These are phyloP conservation scores for Micromys minutus DNA, from an alignment of 2,113 vertebrate genomes.

Conservation along the genomic window DNA sequence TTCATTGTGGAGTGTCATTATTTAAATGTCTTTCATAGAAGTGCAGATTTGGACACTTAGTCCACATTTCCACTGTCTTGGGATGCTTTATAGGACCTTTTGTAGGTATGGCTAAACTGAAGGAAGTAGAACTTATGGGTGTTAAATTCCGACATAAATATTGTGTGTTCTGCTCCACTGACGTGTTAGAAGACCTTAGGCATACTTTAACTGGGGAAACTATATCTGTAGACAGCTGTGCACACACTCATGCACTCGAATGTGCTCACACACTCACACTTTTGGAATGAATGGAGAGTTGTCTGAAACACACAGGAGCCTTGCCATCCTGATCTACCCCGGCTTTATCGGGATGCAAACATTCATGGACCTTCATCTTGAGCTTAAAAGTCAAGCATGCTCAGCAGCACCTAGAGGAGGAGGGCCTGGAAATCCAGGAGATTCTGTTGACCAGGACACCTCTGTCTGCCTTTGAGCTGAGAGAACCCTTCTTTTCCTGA, in stretches of 20 bases:
- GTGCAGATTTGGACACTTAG: background rate
- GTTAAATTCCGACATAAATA: background rate
- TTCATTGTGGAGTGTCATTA: background rate
- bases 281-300: background rate
- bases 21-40: background rate
- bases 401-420: background rate
- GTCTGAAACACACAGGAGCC: background rate
- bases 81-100: background rate
- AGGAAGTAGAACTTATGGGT: background rate
- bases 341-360: background rate
- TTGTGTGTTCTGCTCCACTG: too few species aligned
- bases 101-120: background rate
- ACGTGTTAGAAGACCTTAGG: background rate
- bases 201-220: background rate
- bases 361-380: background rate
- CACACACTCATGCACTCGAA: background rate
- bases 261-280: background rate
- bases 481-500: background rate
- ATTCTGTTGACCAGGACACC: background rate
- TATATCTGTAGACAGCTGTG: rapidly evolving
- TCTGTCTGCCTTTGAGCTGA: background rate
- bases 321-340: background rate
- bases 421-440: background rate
- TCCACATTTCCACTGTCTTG: background rate
- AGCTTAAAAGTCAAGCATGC: background rate